Evolutionary conservation across 2,113 vertebrate genomes (phyloP), one percentile per base, ranked within the genome.

Genomic region (Nematolebias whitei): DNA sequence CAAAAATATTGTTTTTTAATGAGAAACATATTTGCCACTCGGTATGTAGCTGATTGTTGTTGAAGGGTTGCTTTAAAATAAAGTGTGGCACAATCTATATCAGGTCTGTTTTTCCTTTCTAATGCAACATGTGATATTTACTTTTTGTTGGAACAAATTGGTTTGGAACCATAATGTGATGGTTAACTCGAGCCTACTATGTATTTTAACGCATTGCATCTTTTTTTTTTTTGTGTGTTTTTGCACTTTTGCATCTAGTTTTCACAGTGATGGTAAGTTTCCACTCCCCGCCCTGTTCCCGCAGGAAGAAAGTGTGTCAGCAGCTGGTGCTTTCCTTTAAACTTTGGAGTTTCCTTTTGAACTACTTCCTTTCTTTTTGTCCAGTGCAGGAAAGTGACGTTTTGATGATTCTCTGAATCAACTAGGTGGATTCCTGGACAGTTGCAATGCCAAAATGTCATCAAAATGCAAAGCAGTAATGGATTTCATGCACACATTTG

Each of bases 1-100:
- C 18, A 20, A n/a, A 73, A 68, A 76, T 68, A 84, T 76, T 67
- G 61, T 68, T 76, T 80, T 85, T 71, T 86, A 87, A 89, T 82
- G 71, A 78, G 72, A 59, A 80, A 60, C 86, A 87, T 71, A 80
- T 79, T 80, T 63, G 55, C 52, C 57, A 24, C 74, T 70, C 79
- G 49, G 69, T 73, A 51, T 79, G 78, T 71, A 76, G 78, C 70
- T 71, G 73, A 74, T 84, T 78, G 67, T 63, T 70, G 44, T 67
- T 41, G 41, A 51, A 58, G 64, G 23, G 49, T 35, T 68, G 54
- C 50, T 86, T 54, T 0, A 63, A 58, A 48, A 61, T 4, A 66
- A 58, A 51, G 58, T 23, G 18, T 2, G 63, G 74, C 62, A 48
- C 51, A 41, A 66, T 50, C 48, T 40, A 10, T 14, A 26, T 23